Conservation (phyloP, 2,888 invertebrate species). For the Eucera pruinosa region DNA sequence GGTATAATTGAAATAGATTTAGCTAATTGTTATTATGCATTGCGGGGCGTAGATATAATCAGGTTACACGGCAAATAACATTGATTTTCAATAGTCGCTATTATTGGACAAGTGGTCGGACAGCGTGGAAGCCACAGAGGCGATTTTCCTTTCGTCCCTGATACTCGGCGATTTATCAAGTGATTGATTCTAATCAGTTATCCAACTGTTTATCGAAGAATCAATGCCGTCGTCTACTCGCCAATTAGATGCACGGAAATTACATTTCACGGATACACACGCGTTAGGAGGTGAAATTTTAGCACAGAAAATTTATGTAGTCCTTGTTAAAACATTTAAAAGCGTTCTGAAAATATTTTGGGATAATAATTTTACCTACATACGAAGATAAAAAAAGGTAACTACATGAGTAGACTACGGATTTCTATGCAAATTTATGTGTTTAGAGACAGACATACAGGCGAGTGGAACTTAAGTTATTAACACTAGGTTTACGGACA, state of each 20-base stretch:
- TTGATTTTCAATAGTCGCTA: slow-evolving; percentile 40
- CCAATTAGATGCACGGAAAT: slow-evolving; percentile 44
- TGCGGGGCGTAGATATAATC: slow-evolving; percentile 28
- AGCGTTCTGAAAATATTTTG: too few species aligned
- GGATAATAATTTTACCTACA: too few species aligned
- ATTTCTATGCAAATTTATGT: too few species aligned
- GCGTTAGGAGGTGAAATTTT: background rate
- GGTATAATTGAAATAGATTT: background rate
- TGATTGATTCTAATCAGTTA: slow-evolving; percentile 60
- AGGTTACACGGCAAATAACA: slow-evolving; percentile 35
- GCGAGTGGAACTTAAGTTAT: too few species aligned
- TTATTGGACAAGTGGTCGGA: slow-evolving; percentile 38
- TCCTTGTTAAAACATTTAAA: background rate
- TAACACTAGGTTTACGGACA: too few species aligned
- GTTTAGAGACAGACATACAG: too few species aligned
- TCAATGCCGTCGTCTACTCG: slow-evolving; percentile 31
- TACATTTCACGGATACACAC: slow-evolving; percentile 35
- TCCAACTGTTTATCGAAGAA: slow-evolving; percentile 56
- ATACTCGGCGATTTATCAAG: slow-evolving; percentile 43
- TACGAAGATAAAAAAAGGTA: too few species aligned
- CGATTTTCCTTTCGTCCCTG: slow-evolving; percentile 39
- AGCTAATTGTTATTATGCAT: slow-evolving; percentile 26
- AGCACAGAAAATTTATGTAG: background rate
- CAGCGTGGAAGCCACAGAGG: slow-evolving; percentile 7
- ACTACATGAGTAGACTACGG: too few species aligned